phyloP scores from a whole-genome alignment of 2,113 vertebrate genomes.

The Marmota flaviventris region DNA sequence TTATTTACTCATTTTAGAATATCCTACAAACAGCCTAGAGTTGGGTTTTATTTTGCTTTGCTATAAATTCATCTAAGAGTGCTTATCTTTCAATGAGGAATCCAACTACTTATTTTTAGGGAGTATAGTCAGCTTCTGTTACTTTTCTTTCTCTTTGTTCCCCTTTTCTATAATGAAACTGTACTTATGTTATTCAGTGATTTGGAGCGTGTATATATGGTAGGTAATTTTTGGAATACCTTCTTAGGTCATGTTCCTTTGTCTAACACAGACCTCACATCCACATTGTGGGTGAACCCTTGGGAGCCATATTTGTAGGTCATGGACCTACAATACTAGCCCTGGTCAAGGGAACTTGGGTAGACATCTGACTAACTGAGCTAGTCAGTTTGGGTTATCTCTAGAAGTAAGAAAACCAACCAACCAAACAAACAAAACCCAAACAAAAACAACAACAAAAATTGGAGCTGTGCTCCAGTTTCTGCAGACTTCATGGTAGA shows the following conservation, averaged over 20 bases:
- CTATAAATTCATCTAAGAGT: background rate
- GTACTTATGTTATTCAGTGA: background rate
- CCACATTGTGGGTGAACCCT: no score
- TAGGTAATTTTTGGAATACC: background rate
- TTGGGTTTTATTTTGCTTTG: constrained; percentile 27
- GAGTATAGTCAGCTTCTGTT: background rate
- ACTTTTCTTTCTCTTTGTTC: background rate
- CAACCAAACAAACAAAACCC: no score
- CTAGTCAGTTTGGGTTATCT: background rate
- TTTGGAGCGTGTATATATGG: background rate
- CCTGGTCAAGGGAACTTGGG: background rate
- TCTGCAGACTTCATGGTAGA: background rate
- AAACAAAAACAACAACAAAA: background rate
- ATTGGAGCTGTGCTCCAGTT: background rate
- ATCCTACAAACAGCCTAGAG: background rate
- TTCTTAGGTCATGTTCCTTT: background rate
- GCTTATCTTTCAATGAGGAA: background rate
- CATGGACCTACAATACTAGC: background rate
- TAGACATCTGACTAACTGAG: background rate
- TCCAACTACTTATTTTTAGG: background rate
- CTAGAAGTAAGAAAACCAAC: background rate
- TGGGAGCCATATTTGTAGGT: background rate
- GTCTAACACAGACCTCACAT: background rate
- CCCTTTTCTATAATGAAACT: background rate
- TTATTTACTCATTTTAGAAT: constrained; percentile 43